Evolutionary conservation across 2,888 invertebrate species (phyloP).

Genomic region (Harpalus rufipes): DNA sequence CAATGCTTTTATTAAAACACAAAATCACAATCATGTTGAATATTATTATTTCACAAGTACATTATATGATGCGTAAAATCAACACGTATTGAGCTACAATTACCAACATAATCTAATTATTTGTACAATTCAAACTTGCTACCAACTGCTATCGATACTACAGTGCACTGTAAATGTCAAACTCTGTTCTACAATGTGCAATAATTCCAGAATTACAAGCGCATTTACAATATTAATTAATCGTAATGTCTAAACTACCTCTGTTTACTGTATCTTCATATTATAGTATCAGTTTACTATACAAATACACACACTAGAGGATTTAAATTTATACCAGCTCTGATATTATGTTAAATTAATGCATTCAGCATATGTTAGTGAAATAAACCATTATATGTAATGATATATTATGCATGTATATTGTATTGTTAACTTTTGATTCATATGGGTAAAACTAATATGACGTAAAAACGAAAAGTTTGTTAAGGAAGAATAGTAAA

Average conservation of each 20-base stretch:
- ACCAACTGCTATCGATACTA: neutral
- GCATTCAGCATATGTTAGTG: neutral
- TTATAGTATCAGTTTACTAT: neutral
- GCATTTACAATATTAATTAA: constrained; percentile 2
- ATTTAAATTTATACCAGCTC: neutral
- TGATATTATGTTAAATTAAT: neutral
- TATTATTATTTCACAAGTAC: too few relatives aligned
- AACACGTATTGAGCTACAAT: neutral
- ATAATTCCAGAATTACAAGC: neutral
- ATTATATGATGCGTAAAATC: too few relatives aligned
- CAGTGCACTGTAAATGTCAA: neutral
- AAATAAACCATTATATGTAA: neutral
- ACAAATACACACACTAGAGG: neutral
- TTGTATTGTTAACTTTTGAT: neutral
- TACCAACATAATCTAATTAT: neutral
- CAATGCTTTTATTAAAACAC: too few relatives aligned
- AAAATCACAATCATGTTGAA: too few relatives aligned
- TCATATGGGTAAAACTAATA: too few relatives aligned
- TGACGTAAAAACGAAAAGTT: too few relatives aligned
- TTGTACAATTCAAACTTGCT: neutral
- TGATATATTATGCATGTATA: neutral
- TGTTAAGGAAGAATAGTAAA: too few relatives aligned
- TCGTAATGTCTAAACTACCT: neutral
- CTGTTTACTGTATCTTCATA: neutral
- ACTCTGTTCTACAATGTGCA: neutral